Evolutionary conservation across 2,888 invertebrate genomes (phyloP), one percentile per base, ranked within the genome.

Genomic region (Enchytraeus crypticus): DNA sequence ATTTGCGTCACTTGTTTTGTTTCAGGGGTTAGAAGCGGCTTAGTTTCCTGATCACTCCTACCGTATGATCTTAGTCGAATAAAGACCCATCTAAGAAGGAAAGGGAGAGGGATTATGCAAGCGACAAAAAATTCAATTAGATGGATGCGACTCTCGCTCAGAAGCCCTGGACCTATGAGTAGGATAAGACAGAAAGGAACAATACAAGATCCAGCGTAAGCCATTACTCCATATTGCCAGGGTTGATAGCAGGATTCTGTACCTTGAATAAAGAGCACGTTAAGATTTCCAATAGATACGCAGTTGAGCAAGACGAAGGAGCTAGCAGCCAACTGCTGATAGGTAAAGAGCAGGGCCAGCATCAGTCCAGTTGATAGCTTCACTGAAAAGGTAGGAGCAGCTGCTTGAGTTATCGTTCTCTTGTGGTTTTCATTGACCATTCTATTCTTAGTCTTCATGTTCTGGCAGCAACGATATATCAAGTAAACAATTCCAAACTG

Each of bases 161-260:
- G 59, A 27, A 68, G 58, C 0, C 68, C 66, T 5, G 68, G 68
- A 1, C 68, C 68, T 11, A 68, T 61, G 18, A 65, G 62, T 4
- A 68, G 55, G 4, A 65, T 65, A 23, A 67, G 53, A 33, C 62
- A 68, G 51, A 68, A 68, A 18, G 66, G 68, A 23, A 63, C 63
- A 26, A 66, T 66, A 51, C 68, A 67, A 26, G 57, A 38, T 11
- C 27, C 53, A 5, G 63, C 57, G 51, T 67, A 67, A 29, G 59
- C 66, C 34, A 68, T 65, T 21, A 68, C 66, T 1, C 62, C 66
- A 53, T 64, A 64, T 60, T 68, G 68, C 68, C 66, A 67, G 49
- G 43, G 47, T 23, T 63, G 51, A 56, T 68, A 68, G 56, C 68
- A 68, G 11, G 56, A 23, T 21, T 62, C 59, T 4, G 59, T 57